Base-by-base conservation (phyloP, 2,113 vertebrate species). In the Ascaphus truei region DNA sequence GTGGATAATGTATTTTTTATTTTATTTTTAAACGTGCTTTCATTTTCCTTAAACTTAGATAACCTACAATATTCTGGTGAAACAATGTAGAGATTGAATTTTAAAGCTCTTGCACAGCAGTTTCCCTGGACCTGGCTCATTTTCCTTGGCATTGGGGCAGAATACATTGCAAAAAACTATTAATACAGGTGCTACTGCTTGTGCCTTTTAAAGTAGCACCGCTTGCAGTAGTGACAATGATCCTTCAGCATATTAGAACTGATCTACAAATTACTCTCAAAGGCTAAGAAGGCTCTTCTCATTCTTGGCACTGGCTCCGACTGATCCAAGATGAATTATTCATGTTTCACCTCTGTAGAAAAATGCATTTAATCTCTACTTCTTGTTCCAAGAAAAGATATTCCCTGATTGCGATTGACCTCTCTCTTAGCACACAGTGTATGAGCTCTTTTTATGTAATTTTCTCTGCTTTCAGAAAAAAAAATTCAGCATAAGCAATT, bases 221-320 rank as follows among this genome's bases (percentile, higher is more conserved):
- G 47, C 67, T 41, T 61, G 57, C 45, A 61, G 18, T 60, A 60
- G 67, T 37, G 56, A 71, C 56, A 71, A 71, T 71, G 67, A 71
- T 52, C 67, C 34, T 71, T 71, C 67, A 61, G 56, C 25, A 10
- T 61, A 39, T 68, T 58, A 58, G 39, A 71, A 61, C 45, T 41
- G 66, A 71, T 71, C 33, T 71, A 69, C 56, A 71, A 71, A 71
- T 71, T 71, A 61, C 67, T 61, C 67, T 52, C 66, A 71, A 71
- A 71, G 66, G 57, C 45, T 71, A 52, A 52, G 26, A 65, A 51
- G 56, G 31, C 67, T 50, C 43, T 41, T 71, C 34, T 61, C 67
- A 71, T 71, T 61, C 67, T 71, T 61, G 67, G 67, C 67, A 71
- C 47, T 22, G 45, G 47, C 47, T 71, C 25, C 48, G 18, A 61